Conservation (phyloP, 2,888 invertebrate species). For the Ypsolopha sequella region DNA sequence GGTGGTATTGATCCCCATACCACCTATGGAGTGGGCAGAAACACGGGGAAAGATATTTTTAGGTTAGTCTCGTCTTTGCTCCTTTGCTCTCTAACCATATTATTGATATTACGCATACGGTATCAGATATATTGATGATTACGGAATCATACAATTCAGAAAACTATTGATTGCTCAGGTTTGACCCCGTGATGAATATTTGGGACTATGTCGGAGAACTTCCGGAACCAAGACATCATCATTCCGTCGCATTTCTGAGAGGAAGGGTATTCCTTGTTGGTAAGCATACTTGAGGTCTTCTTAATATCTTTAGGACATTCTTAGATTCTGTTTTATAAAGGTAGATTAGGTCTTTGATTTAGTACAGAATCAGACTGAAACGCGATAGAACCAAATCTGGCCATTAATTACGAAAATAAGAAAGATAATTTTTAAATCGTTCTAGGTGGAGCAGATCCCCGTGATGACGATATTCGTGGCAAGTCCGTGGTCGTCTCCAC, state of each 20-base stretch:
- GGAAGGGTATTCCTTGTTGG: conserved; percentile 78
- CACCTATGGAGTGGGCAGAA: conserved; percentile 63
- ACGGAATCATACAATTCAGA: not conserved
- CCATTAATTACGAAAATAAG: not conserved
- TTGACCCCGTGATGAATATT: conserved; percentile 68
- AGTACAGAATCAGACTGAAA: conserved; percentile 1
- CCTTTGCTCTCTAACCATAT: not conserved
- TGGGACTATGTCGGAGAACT: conserved; percentile 78
- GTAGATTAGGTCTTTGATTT: too few species aligned
- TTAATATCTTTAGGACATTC: too few species aligned
- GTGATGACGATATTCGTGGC: conserved; percentile 67
- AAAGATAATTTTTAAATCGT: not conserved
- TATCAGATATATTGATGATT: not conserved
- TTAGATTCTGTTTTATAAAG: too few species aligned
- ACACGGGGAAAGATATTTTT: conserved; percentile 74
- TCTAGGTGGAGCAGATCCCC: conserved; percentile 75
- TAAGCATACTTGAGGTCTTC: conserved; percentile 21
- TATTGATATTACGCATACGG: not conserved
- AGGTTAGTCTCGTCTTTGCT: conserved; percentile 29
- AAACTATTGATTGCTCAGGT: conserved; percentile 34
- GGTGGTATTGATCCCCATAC: conserved; percentile 78
- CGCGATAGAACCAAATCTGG: not conserved
- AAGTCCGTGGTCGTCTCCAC: conserved; percentile 72
- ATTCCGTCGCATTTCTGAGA: conserved; percentile 73
- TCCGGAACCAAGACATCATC: conserved; percentile 79